A percentile compares a stretch with the other conserved stretches of the same genome.
Conservation (phyloP, 1,140 invertebrate genomes). For the Vanessa atalanta region DNA sequence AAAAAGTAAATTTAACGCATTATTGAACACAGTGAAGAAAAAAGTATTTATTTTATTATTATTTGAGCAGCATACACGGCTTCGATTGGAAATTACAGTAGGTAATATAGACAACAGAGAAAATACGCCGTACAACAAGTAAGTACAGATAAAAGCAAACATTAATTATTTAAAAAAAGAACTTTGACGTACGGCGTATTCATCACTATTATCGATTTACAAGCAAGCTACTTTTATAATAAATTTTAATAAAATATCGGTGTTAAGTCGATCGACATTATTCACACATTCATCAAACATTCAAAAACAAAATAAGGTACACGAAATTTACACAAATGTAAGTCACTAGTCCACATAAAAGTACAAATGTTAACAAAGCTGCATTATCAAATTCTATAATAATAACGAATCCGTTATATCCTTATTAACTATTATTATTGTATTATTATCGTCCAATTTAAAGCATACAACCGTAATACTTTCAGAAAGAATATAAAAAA, state of each 20-base stretch:
- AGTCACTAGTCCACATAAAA: constrained; percentile 62
- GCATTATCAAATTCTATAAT: constrained; percentile 8
- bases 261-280: no score
- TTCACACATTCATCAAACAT: constrained; percentile 11
- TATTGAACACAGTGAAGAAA: constrained; percentile 5
- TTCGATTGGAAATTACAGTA: background rate
- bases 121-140: constrained; percentile 29
- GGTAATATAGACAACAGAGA: constrained; percentile 23
- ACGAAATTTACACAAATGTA: constrained; percentile 38
- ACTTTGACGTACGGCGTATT: constrained; percentile 5
- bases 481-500: constrained; percentile 45
- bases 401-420: constrained; percentile 46
- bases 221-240: constrained; percentile 2
- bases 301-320: constrained; percentile 26
- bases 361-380: constrained; percentile 43
- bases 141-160: background rate
- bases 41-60: background rate
- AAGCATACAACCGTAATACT: constrained; percentile 77
- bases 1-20: constrained; percentile 10
- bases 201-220: background rate
- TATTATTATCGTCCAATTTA: constrained; percentile 67
- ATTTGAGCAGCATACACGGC: background rate
- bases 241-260: no score
- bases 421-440: constrained; percentile 57
- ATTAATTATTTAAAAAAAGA: background rate